Conservation (phyloP, 1,140 invertebrate genomes). For the Yoshiicerus persimilis region DNA sequence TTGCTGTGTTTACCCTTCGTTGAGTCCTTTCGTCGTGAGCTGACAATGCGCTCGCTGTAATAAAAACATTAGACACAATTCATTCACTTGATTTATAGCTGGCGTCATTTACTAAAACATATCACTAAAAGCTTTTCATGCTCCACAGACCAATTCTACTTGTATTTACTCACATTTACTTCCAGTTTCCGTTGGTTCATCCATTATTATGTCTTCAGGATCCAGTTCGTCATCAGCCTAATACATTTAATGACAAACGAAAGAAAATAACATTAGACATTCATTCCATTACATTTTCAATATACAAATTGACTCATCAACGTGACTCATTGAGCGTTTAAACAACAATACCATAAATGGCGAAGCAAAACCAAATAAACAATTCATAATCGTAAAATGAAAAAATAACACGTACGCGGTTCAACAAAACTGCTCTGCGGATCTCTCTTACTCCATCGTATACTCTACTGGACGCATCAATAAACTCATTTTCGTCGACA, state of each 20-base stretch:
- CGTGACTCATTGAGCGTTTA: neutral
- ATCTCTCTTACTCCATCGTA: slow-evolving; percentile 68
- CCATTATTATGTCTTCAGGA: slow-evolving; percentile 53
- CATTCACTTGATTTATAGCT: neutral
- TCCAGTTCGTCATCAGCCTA: slow-evolving; percentile 54
- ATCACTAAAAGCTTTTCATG: neutral
- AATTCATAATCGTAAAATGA: neutral
- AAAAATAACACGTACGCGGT: slow-evolving; percentile 54
- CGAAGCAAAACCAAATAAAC: too few species aligned
- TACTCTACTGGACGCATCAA: slow-evolving; percentile 64
- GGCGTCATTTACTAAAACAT: neutral
- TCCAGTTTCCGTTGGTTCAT: slow-evolving; percentile 52
- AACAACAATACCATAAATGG: neutral
- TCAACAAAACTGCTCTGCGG: slow-evolving; percentile 64
- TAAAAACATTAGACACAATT: neutral
- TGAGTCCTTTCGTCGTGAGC: slow-evolving; percentile 25
- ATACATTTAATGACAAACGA: neutral
- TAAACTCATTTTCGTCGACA: slow-evolving; percentile 62
- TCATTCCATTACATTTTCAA: neutral
- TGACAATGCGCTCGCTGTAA: slow-evolving; percentile 2
- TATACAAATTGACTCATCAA: slow-evolving; percentile 7
- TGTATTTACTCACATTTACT: slow-evolving; percentile 51
- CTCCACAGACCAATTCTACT: neutral
- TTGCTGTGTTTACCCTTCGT: slow-evolving; percentile 13
- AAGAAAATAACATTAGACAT: neutral